phyloP scores from a whole-genome alignment of 2,888 invertebrate species.

The Apomyelois bistriatella region DNA sequence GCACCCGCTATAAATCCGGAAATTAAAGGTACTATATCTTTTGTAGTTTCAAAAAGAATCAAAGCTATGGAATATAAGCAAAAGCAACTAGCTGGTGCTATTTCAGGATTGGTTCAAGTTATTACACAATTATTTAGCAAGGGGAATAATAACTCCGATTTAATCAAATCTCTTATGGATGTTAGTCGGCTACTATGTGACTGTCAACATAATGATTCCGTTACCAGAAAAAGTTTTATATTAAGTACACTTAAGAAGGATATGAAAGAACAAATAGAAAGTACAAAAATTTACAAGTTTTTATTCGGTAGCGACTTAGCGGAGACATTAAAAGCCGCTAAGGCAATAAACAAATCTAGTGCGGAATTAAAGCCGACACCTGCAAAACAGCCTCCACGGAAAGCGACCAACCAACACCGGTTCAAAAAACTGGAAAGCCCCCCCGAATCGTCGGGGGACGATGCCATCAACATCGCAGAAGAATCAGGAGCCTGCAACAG shows the following conservation, averaged over 20 bases:
- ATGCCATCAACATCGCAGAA: background rate
- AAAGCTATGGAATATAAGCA: too few relatives aligned
- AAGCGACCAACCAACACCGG: background rate
- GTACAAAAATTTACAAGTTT: background rate
- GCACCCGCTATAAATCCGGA: too few relatives aligned
- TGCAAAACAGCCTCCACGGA: background rate
- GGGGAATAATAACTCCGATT: too few relatives aligned
- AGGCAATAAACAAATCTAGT: constrained; percentile 10
- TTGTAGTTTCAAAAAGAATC: too few relatives aligned
- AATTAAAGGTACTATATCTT: too few relatives aligned
- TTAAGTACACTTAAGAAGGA: background rate
- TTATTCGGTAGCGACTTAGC: background rate
- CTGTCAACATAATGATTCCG: constrained; percentile 28
- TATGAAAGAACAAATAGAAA: background rate
- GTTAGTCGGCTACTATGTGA: too few relatives aligned
- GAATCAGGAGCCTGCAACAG: background rate
- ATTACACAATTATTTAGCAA: too few relatives aligned
- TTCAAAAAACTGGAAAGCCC: background rate
- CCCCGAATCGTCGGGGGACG: background rate
- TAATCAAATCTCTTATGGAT: too few relatives aligned
- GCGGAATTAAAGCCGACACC: too few relatives aligned
- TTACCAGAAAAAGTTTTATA: background rate
- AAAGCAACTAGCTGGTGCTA: too few relatives aligned
- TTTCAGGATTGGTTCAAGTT: too few relatives aligned
- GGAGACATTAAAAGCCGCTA: background rate